A percentile compares a stretch with the other conserved stretches of the same genome.
phyloP scores from a whole-genome alignment of 2,113 vertebrate genomes.

The Platycercus adscitus region DNA sequence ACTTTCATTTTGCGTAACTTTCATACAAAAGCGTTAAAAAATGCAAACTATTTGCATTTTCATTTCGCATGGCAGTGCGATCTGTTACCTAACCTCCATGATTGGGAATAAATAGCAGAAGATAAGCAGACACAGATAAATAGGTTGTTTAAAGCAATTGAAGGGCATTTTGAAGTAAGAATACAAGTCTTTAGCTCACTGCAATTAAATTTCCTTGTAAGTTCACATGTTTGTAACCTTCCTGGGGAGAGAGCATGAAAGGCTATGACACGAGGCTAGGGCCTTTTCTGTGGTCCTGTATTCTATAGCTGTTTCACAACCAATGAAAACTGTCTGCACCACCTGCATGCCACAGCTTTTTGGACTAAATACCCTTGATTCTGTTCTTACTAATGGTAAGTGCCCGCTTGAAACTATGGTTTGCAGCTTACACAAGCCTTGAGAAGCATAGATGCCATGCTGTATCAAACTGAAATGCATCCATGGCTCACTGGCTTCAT shows the following conservation, averaged over 20 bases:
- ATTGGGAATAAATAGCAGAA: not conserved
- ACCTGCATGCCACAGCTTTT: not conserved
- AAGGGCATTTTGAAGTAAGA: not conserved
- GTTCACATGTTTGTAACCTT: not conserved
- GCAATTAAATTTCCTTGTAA: not conserved
- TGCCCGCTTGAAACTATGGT: not conserved
- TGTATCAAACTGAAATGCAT: not conserved
- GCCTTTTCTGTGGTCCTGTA: not conserved
- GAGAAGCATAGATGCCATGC: not conserved
- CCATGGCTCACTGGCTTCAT: not conserved
- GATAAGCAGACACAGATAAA: not conserved
- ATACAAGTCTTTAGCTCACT: not conserved
- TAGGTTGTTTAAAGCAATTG: not conserved
- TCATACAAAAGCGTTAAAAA: not conserved
- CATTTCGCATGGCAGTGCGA: not conserved
- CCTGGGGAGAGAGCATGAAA: not conserved
- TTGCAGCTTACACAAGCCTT: not conserved
- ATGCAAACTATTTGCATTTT: constrained; percentile 25
- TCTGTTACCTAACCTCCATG: not conserved
- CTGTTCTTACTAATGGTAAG: not conserved
- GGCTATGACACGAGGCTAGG: not conserved
- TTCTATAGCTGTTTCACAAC: not conserved
- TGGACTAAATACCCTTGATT: not conserved
- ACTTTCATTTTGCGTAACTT: not conserved
- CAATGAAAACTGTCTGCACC: not conserved